Conservation (phyloP, 2,797 vertebrate species). For the Ptychobarbus kaznakovi region DNA sequence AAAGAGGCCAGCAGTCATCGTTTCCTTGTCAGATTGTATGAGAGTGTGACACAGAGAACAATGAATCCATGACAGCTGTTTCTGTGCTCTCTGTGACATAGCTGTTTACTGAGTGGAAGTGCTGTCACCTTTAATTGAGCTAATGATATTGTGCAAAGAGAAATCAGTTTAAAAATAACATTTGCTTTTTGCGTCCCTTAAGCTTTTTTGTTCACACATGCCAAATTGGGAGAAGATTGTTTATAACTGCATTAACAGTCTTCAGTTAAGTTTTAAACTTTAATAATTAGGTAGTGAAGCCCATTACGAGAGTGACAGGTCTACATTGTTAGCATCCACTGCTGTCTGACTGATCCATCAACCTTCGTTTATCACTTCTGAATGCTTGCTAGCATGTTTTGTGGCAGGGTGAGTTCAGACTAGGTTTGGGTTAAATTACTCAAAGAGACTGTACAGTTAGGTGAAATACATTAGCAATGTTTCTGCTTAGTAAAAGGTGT, state of each 20-base stretch:
- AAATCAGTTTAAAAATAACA: conserved; percentile 40
- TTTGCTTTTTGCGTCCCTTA: conserved; percentile 14
- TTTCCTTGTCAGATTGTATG: conserved; percentile 54
- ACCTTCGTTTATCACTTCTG: background rate
- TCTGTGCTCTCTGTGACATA: conserved; percentile 39
- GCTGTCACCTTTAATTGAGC: conserved; percentile 58
- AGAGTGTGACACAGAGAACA: conserved; percentile 51
- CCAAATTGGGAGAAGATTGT: conserved; percentile 10
- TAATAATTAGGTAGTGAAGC: conserved; percentile 24
- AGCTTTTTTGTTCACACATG: conserved; percentile 35
- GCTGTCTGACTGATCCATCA: conserved; percentile 30
- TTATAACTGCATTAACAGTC: conserved; percentile 4
- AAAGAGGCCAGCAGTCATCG: conserved; percentile 57
- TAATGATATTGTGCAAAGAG: conserved; percentile 54
- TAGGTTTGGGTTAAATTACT: background rate
- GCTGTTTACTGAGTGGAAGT: conserved; percentile 45
- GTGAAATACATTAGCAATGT: background rate
- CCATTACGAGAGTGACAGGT: conserved; percentile 16
- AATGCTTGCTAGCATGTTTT: conserved; percentile 1
- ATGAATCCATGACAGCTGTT: conserved; percentile 56
- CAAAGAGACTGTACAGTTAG: background rate
- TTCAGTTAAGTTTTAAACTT: conserved; percentile 39
- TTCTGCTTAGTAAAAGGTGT: background rate
- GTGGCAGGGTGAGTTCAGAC: background rate
- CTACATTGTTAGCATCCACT: conserved; percentile 27